Base-by-base conservation (phyloP, 2,113 vertebrate genomes). In the Sphyrna mokarran region DNA sequence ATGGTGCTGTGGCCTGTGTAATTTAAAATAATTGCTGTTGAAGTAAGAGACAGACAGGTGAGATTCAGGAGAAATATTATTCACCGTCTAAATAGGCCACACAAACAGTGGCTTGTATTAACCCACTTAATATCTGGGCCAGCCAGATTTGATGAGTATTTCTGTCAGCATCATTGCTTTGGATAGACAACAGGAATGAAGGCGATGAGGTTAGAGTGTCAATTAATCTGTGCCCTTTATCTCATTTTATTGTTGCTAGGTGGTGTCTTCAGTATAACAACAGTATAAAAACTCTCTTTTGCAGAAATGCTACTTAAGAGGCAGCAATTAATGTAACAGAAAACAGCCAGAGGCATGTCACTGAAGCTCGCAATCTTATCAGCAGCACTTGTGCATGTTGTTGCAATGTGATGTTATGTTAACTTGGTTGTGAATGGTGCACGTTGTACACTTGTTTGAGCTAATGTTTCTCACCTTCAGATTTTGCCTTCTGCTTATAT, bases 41-140 rank as follows among this genome's bases (percentile, higher is more conserved):
- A 83, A 33, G 26, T 33, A 23, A 76, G 72, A 76, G 8, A 33
- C 72, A 76, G 8, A 33, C 72, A 76, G 80, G 18, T 43, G 80
- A 83, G 37, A 83, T n/a, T 83, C 16, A 83, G 37, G 5, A 22
- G 80, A 83, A 83, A 20, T 83, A 40, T 83, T 83, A 83, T 20
- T 16, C 16, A 20, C 87, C 5, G 87, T 90, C 58, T 61, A 90
- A 90, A 90, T 61, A 90, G 29, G 54, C 48, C 54, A 63, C 87
- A 29, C 87, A 90, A 90, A 90, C 43, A 6, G 29, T 61, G 87
- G 87, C 87, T 61, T 90, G 3, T 61, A 90, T 61, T 90, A 90
- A 90, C 87, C 87, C 58, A 90, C 26, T 63, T 90, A 89, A 58
- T 89, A 89, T 58, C 23, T 89, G 29, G 86, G 86, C 86, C 86